These are phyloP conservation scores for Caenorhabditis sp. DNA, from an alignment of 2,888 invertebrate species.

Conservation along the genomic window DNA sequence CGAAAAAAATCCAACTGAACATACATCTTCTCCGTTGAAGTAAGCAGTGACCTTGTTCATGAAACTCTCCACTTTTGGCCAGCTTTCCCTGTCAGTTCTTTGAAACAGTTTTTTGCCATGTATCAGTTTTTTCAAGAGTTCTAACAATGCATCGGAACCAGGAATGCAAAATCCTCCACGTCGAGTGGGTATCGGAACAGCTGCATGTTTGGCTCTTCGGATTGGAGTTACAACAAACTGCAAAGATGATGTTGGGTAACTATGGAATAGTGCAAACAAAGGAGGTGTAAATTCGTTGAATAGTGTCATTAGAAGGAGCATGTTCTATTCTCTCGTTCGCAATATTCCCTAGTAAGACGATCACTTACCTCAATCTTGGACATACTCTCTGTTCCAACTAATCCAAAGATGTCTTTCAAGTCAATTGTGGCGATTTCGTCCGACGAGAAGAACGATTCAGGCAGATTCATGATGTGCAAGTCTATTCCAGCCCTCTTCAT, in stretches of 20 bases:
- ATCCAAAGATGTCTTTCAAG: neutral
- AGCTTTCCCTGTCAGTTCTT: neutral
- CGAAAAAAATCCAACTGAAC: neutral
- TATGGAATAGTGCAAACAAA: neutral
- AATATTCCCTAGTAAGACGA: too few relatives aligned
- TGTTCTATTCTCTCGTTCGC: too few relatives aligned
- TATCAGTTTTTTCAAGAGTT: neutral
- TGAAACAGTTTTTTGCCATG: constrained; percentile 8
- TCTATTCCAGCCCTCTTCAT: neutral
- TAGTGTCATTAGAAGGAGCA: too few relatives aligned
- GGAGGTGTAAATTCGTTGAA: too few relatives aligned
- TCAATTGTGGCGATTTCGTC: neutral
- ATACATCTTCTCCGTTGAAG: constrained; percentile 13
- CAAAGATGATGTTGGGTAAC: neutral
- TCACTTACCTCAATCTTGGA: constrained; percentile 5
- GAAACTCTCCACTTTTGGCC: neutral
- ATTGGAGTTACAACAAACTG: constrained; percentile 22
- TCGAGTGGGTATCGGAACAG: constrained; percentile 16
- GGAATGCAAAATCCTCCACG: constrained; percentile 13
- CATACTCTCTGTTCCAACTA: constrained; percentile 4
- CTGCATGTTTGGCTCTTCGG: constrained; percentile 23
- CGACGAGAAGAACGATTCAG: neutral
- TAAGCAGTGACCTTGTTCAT: neutral
- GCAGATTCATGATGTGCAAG: neutral
- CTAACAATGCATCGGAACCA: constrained; percentile 16